These are phyloP conservation scores for Thyatira batis DNA, from an alignment of 2,888 invertebrate genomes.

Conservation along the genomic window DNA sequence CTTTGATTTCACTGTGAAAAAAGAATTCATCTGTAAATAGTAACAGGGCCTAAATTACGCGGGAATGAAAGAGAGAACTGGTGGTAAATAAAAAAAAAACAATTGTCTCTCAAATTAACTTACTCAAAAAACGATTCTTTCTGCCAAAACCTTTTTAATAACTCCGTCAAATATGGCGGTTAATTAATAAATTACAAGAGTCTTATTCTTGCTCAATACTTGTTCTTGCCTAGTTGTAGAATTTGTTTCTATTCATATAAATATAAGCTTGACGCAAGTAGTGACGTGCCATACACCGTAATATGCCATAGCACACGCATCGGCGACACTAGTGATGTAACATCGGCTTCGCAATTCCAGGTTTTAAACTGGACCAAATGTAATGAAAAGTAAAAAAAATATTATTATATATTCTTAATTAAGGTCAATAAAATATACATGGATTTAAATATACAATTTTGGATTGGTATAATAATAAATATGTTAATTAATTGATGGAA, in stretches of 20 bases:
- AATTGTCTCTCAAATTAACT: no score
- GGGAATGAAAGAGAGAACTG: background rate
- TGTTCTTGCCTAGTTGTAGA: conserved; percentile 69
- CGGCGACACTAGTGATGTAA: conserved; percentile 48
- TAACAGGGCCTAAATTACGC: background rate
- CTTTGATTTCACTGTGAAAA: background rate
- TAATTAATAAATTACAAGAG: conserved; percentile 40
- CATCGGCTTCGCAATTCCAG: conserved; percentile 64
- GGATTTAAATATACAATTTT: conserved; percentile 75
- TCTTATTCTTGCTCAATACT: conserved; percentile 74
- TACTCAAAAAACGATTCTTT: background rate
- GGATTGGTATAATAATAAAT: conserved; percentile 73
- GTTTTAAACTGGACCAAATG: conserved; percentile 71
- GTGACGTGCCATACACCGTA: conserved; percentile 71
- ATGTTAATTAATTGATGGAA: conserved; percentile 57
- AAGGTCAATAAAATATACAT: conserved; percentile 44
- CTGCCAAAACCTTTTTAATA: background rate
- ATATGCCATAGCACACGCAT: conserved; percentile 53
- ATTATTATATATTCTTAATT: conserved; percentile 60
- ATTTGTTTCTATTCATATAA: conserved; percentile 36
- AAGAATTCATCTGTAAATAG: background rate
- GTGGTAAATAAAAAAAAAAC: background rate
- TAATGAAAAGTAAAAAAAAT: conserved; percentile 50
- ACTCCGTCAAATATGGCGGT: conserved; percentile 45
- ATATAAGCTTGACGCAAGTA: conserved; percentile 63